These are phyloP conservation scores for Serranus cabrilla DNA, from an alignment of 2,797 vertebrate species.

Conservation along the genomic window DNA sequence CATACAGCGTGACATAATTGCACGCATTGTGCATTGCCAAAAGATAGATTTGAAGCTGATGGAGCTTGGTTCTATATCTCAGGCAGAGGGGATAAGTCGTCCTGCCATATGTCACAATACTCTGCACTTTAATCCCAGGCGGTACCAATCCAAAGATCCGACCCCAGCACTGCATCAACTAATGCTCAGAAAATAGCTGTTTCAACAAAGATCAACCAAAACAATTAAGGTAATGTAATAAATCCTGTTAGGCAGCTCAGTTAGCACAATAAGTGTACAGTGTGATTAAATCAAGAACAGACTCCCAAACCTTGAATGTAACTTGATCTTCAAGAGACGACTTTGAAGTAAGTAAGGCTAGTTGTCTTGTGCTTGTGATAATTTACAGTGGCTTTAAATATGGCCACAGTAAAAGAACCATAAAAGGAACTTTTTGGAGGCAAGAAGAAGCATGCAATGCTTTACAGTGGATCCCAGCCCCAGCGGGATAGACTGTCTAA, in stretches of 20 bases:
- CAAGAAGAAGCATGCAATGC: slow-evolving; percentile 56
- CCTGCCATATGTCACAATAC: slow-evolving; percentile 74
- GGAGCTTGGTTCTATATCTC: background rate
- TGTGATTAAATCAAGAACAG: slow-evolving; percentile 56
- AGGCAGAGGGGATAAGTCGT: slow-evolving; percentile 54
- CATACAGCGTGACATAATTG: slow-evolving; percentile 24
- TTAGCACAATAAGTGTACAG: slow-evolving; percentile 42
- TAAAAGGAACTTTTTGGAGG: slow-evolving; percentile 81
- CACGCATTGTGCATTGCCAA: slow-evolving; percentile 14
- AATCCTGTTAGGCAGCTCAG: slow-evolving; percentile 67
- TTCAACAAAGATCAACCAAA: slow-evolving; percentile 45
- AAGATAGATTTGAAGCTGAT: slow-evolving; percentile 27
- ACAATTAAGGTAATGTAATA: slow-evolving; percentile 80
- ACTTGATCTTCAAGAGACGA: slow-evolving; percentile 64
- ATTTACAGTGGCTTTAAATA: slow-evolving; percentile 80
- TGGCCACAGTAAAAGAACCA: slow-evolving; percentile 68
- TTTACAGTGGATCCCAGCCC: slow-evolving; percentile 73
- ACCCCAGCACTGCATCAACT: slow-evolving; percentile 24
- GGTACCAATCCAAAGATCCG: slow-evolving; percentile 51
- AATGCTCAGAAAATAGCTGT: slow-evolving; percentile 36
- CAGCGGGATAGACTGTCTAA: slow-evolving; percentile 74
- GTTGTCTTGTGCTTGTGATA: slow-evolving; percentile 46
- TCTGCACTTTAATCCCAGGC: slow-evolving; percentile 60
- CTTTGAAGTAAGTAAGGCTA: slow-evolving; percentile 38
- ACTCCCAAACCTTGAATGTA: slow-evolving; percentile 38